Base-by-base conservation (phyloP, 1,140 invertebrate genomes). In the Luehdorfia chinensis region DNA sequence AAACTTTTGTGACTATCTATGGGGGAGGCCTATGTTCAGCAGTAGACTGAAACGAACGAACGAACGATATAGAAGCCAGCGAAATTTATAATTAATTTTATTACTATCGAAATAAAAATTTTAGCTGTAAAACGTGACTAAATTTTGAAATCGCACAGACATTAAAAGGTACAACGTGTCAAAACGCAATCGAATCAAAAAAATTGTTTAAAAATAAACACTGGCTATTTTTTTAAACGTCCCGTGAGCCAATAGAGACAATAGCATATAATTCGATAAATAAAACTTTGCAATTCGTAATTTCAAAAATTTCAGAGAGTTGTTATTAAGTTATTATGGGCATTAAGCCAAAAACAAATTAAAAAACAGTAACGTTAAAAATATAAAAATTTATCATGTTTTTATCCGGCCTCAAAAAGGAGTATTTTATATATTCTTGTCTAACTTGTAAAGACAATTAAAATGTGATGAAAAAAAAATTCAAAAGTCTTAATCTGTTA, bases 131-230 rank as follows among this genome's bases (percentile, higher is more conserved):
- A 39, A 39, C 21, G 36, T 39, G 13, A 39, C 36, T 39, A 14
- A 23, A 7, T 39, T 25, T 39, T 39, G 25, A 39, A 25, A n/a
- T 11, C 6, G 5, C 21, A 12, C 21, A 12, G 36, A 41, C n/a
- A 41, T 41, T 25, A 41, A 41, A 41, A 41, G 36, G 21, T 8
- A 9, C 11, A 25, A 41, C 36, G 36, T 41, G 36, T 41, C 21
- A 27, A 27, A 14, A 41, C 21, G 21, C 25, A 1, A 9, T 7
- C 25, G 8, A 27, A 27, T 27, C 25, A 9, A n/a, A 9, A 27
- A 9, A 27, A 9, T 1, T 9, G 8, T 27, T n/a, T n/a, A n/a
- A n/a, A n/a, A n/a, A 27, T 27, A 8, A 27, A 9, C 11, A 9
- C 25, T 27, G 25, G 25, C 11, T 27, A 27, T 27, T 27, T 27